Evolutionary conservation across 2,797 vertebrate species (phyloP), one percentile per base, ranked within the genome.

Genomic region (Thaleichthys pacificus): DNA sequence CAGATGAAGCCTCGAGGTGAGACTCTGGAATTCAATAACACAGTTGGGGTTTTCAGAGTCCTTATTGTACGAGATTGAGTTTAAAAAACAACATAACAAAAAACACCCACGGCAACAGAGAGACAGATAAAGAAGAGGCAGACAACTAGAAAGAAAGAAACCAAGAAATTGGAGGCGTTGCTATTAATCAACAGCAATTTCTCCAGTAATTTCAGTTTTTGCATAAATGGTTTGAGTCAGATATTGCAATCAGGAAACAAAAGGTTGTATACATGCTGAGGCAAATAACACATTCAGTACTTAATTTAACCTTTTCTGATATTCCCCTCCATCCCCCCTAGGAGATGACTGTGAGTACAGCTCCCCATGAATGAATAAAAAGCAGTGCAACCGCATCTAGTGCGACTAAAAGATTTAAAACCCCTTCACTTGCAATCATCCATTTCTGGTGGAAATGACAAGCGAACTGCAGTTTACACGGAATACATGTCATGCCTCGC

Each of bases 191-290:
- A 11, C 65, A 26, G 21, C 22, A 51, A 49, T 26, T 51, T 3
- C 42, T 26, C 49, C 22, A 49, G 65, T 51, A 28, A 54, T 51
- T 66, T 66, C 65, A 51, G 42, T 22, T 4, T 22, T 66, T 19
- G 22, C 24, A 28, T 66, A 51, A 66, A 66, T 28, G 15, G 14
- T 19, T 51, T 9, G n/a, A 17, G 14, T 28, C 14, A 54, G 42
- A 47, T n/a, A 22, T 66, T 54, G 47, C 26, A 67, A 28, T 67
- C 65, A 51, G 42, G 12, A 15, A 28, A 47, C 38, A 17, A 54
- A 67, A 67, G 65, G 65, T 54, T 51, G 47, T 28, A n/a, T 4
- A 67, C 24, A 67, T 47, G 26, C 12, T 42, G 15, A 47, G 64
- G 15, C 24, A 24, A 47, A 22, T 15, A 58, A 24, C 26, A 66